phyloP scores from a whole-genome alignment of 2,797 vertebrate genomes.

The Hippopotamyrus pictus region DNA sequence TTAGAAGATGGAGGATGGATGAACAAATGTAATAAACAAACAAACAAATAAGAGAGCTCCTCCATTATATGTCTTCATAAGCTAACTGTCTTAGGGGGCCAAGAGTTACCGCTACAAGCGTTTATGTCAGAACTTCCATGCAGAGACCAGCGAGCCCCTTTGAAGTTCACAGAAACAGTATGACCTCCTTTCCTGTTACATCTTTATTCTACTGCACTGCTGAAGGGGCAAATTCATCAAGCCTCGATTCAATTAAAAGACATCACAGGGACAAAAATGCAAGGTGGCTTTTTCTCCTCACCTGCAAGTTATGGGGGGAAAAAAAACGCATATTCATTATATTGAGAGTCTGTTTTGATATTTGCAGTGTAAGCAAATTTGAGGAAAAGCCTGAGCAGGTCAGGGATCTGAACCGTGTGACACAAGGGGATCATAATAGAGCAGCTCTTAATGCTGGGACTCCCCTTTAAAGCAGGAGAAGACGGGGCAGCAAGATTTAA shows the following conservation, averaged over 20 bases:
- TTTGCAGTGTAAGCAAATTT: background rate
- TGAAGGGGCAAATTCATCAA: background rate
- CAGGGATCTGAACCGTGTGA: background rate
- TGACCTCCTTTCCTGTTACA: background rate
- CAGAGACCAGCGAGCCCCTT: background rate
- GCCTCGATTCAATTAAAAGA: background rate
- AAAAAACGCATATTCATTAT: background rate
- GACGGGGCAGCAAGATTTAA: background rate
- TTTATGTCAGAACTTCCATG: background rate
- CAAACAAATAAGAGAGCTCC: background rate
- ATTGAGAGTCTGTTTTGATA: background rate
- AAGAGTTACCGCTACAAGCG: background rate
- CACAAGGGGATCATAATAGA: background rate
- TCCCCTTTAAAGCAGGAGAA: background rate
- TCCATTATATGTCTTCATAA: background rate
- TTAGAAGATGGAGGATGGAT: background rate
- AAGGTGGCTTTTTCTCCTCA: background rate
- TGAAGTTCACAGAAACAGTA: background rate
- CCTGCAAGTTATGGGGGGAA: background rate
- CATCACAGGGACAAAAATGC: background rate
- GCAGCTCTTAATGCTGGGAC: background rate
- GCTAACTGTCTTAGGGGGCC: background rate
- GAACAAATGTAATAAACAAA: background rate
- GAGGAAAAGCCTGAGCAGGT: background rate
- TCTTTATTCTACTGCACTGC: background rate